These are phyloP conservation scores for Leptinotarsa defecta DNA, from an alignment of 1,140 invertebrate species.

Conservation along the genomic window DNA sequence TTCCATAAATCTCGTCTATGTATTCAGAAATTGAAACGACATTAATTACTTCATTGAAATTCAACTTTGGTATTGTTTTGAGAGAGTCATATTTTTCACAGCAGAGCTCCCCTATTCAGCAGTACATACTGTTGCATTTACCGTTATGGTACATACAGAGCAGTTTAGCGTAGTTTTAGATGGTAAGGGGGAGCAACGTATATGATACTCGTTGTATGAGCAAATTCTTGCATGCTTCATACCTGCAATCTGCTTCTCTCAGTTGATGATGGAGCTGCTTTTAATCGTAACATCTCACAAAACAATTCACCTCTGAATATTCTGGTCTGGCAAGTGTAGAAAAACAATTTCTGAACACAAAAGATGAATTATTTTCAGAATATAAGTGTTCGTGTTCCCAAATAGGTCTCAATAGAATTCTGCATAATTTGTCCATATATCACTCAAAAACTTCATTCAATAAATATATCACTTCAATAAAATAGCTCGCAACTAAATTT, in stretches of 20 bases:
- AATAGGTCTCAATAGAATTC: neutral
- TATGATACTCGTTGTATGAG: neutral
- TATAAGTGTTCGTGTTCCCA: neutral
- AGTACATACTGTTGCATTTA: slow-evolving; percentile 22
- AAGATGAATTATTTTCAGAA: neutral
- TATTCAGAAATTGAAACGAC: slow-evolving; percentile 6
- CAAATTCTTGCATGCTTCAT: slow-evolving; percentile 29
- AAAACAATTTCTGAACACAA: neutral
- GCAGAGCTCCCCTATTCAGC: neutral
- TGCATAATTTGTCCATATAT: too few relatives aligned
- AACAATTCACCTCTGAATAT: neutral
- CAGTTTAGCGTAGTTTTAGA: slow-evolving; percentile 18
- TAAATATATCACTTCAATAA: too few relatives aligned
- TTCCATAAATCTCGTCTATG: neutral
- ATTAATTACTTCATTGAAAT: neutral
- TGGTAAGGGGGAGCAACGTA: neutral
- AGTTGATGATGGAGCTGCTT: neutral
- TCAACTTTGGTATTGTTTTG: neutral
- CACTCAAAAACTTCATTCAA: too few relatives aligned
- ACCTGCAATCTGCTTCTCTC: neutral
- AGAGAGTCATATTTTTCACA: neutral
- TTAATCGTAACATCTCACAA: slow-evolving; percentile 11
- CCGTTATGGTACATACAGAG: slow-evolving; percentile 14
- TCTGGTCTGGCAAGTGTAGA: neutral
- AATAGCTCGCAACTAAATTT: too few relatives aligned